Percentiles rank a stretch among this genome's conserved stretches.
These are phyloP conservation scores for Tachysurus vachellii DNA, from an alignment of 2,113 vertebrate genomes.

Conservation along the genomic window DNA sequence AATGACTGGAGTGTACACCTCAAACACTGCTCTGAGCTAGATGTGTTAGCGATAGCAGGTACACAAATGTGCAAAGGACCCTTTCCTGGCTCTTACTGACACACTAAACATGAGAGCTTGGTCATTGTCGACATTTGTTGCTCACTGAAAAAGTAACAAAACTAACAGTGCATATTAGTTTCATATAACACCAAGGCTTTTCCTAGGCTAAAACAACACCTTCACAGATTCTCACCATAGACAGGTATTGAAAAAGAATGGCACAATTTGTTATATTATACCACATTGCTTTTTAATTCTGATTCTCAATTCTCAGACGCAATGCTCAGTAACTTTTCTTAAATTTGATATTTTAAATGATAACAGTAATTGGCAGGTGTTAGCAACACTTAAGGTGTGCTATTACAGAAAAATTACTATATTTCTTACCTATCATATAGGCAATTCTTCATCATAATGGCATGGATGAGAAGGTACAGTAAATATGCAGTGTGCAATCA, in stretches of 20 bases:
- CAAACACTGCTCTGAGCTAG: constrained; percentile 62
- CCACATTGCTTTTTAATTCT: not conserved
- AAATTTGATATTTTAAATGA: too few species aligned
- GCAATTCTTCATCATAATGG: too few species aligned
- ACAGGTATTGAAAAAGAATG: constrained; percentile 25
- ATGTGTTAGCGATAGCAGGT: constrained; percentile 66
- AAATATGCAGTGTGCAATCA: too few species aligned
- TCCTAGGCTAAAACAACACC: constrained; percentile 47
- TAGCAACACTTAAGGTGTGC: not conserved
- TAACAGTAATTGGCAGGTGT: not conserved
- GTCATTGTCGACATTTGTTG: constrained; percentile 58
- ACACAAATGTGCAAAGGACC: constrained; percentile 49
- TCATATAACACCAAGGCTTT: constrained; percentile 60
- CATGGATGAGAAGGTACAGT: too few species aligned
- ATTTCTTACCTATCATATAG: too few species aligned
- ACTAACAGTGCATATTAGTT: constrained; percentile 35
- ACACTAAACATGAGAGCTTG: constrained; percentile 52
- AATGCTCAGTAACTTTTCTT: not conserved
- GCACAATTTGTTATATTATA: not conserved
- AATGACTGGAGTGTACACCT: constrained; percentile 65
- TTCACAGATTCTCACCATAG: constrained; percentile 26
- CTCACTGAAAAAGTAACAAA: constrained; percentile 47
- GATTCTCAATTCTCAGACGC: not conserved
- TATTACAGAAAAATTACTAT: not conserved
- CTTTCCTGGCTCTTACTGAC: constrained; percentile 48